Evolutionary conservation across 2,797 vertebrate genomes (phyloP).

Genomic region (Erethizon dorsatum): DNA sequence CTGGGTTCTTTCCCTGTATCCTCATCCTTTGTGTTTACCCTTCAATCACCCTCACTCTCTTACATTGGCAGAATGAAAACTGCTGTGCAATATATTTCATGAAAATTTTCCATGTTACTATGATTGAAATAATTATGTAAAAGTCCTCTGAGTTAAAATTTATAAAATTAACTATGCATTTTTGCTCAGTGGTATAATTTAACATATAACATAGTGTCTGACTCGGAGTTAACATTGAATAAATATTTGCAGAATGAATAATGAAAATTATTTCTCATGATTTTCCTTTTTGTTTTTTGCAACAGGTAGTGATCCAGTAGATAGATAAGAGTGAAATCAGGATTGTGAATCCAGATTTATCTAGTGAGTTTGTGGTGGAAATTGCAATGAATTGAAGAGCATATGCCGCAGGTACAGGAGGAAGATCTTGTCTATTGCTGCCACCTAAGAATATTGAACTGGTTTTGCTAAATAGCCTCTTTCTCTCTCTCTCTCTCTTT

Average conservation of each 20-base stretch:
- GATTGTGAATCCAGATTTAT: background rate
- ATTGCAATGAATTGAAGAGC: background rate
- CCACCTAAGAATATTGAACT: background rate
- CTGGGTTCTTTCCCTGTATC: background rate
- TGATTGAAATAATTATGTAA: background rate
- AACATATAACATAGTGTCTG: background rate
- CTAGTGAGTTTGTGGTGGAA: background rate
- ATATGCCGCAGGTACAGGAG: background rate
- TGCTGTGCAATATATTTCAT: background rate
- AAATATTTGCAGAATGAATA: conserved; percentile 17
- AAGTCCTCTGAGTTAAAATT: background rate
- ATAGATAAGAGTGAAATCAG: background rate
- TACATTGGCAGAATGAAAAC: background rate
- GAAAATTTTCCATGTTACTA: background rate
- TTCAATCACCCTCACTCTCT: background rate
- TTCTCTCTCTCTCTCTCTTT: background rate
- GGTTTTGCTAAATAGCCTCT: background rate
- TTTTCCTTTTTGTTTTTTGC: background rate
- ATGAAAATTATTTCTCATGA: background rate
- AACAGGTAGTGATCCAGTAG: background rate
- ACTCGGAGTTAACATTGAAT: background rate
- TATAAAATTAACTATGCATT: background rate
- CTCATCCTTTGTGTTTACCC: background rate
- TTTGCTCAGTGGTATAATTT: background rate
- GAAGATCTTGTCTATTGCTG: background rate